Percentiles rank a stretch among this genome's conserved stretches.
These are phyloP conservation scores for Coturnix japonica DNA, from an alignment of 2,113 vertebrate genomes.

Conservation along the genomic window DNA sequence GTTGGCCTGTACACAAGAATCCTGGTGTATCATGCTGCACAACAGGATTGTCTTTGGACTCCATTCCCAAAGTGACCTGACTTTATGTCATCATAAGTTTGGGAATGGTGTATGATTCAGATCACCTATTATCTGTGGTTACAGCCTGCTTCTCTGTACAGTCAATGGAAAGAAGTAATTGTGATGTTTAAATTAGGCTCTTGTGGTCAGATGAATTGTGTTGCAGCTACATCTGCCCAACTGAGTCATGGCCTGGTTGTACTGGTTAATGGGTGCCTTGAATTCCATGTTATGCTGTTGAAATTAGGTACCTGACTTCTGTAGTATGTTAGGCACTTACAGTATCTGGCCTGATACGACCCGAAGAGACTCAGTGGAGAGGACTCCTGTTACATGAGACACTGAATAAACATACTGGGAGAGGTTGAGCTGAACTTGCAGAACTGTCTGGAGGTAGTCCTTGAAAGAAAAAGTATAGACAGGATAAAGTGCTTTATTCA, in stretches of 20 bases:
- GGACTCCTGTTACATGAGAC: neutral
- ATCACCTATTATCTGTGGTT: neutral
- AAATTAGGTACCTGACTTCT: constrained; percentile 59
- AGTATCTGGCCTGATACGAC: neutral
- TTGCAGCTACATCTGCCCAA: neutral
- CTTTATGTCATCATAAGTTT: neutral
- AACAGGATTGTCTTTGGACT: neutral
- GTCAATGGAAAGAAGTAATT: neutral
- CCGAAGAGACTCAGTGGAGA: neutral
- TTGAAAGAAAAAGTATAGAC: neutral
- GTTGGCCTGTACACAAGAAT: neutral
- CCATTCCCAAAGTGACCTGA: constrained; percentile 26
- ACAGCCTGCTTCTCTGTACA: neutral
- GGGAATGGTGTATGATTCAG: constrained; percentile 37
- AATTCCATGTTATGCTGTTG: neutral
- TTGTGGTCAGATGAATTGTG: neutral
- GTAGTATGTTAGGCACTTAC: constrained; percentile 32
- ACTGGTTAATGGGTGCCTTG: constrained; percentile 27
- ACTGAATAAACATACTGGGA: neutral
- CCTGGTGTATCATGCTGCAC: neutral
- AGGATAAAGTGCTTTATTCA: neutral
- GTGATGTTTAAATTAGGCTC: neutral
- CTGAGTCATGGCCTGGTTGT: constrained; percentile 61
- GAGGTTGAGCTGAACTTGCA: neutral
- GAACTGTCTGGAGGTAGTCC: neutral